phyloP scores from a whole-genome alignment of 2,888 invertebrate species.

The Agrochola lychnidis region DNA sequence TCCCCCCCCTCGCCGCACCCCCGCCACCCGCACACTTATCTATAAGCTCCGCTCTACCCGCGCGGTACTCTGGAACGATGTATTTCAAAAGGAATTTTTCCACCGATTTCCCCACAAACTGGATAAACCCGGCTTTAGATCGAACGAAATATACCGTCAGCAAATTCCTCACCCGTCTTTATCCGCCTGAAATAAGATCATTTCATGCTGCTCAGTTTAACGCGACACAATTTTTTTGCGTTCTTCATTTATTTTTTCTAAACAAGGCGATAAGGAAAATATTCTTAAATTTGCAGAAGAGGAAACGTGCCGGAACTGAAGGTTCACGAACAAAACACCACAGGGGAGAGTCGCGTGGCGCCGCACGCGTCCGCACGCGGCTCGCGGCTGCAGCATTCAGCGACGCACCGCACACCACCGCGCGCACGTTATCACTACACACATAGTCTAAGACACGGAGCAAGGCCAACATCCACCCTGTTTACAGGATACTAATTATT shows the following conservation, averaged over 20 bases:
- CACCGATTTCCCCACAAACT: constrained; percentile 52
- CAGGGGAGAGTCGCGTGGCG: constrained; percentile 18
- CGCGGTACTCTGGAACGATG: constrained; percentile 33
- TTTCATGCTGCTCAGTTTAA: constrained; percentile 23
- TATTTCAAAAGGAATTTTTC: constrained; percentile 62
- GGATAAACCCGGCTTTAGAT: constrained; percentile 61
- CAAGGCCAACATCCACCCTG: too few species aligned
- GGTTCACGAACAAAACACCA: constrained; percentile 2
- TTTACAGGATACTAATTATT: too few species aligned
- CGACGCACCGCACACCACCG: too few species aligned
- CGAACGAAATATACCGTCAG: constrained; percentile 48
- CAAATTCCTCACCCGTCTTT: constrained; percentile 26
- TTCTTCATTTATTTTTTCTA: constrained; percentile 4
- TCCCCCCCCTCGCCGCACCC: neutral
- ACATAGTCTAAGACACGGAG: too few species aligned
- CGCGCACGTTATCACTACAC: too few species aligned
- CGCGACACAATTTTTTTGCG: neutral
- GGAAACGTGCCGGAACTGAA: constrained; percentile 25
- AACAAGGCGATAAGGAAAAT: constrained; percentile 8
- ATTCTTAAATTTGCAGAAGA: neutral
- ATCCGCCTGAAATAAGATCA: constrained; percentile 33
- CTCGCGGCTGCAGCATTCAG: too few species aligned
- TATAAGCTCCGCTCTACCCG: constrained; percentile 22
- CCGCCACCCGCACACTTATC: constrained; percentile 30
- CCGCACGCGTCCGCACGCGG: neutral